Base-by-base conservation (phyloP, 2,888 invertebrate genomes). In the Netelia virgata region DNA sequence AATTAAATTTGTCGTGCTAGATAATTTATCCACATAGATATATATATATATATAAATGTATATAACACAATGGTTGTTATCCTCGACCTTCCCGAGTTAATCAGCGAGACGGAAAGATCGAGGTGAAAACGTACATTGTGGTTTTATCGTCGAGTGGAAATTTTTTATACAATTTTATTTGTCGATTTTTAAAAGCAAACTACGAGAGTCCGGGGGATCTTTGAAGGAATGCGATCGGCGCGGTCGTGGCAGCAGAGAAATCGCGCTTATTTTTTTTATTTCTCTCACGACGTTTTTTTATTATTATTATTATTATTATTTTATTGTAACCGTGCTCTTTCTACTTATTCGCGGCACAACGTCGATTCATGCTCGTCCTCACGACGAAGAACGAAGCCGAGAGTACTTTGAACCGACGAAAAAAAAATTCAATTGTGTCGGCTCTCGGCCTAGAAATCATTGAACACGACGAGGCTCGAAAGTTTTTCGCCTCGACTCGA, bases 391-490 rank as follows among this genome's bases (percentile, higher is more conserved):
- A 82, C 53, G 73, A 84, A 84, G 77, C 50, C 69, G 82, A 78
- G 77, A 82, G 82, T 84, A 82, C 53, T 70, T 47, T 47, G 14
- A 14, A 47, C 47, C 10, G 47, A 47, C 47, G 14, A 47, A 43
- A 36, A 57, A 69, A 83, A 86, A 84, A 82, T 66, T 61, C 69
- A 85, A 85, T 75, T 53, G 59, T 82, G 68, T 53, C 75, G 81
- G 63, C 82, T 82, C 63, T 53, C 75, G 81, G 72, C 82, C 85
- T 82, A 83, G 77, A 86, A 80, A 85, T 55, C 14, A 69, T 69
- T 66, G 66, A 50, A 50, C 59, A 14, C 16, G 20, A 14, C 16
- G 20, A 57, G 66, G 47, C 20, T 64, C 10, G 3, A 57, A 3
- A 68, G 23, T 75, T 68, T 85, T 82, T 75, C 55, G 36, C 69